These are phyloP conservation scores for Melipona beecheii DNA, from an alignment of 2,888 invertebrate species.

Conservation along the genomic window DNA sequence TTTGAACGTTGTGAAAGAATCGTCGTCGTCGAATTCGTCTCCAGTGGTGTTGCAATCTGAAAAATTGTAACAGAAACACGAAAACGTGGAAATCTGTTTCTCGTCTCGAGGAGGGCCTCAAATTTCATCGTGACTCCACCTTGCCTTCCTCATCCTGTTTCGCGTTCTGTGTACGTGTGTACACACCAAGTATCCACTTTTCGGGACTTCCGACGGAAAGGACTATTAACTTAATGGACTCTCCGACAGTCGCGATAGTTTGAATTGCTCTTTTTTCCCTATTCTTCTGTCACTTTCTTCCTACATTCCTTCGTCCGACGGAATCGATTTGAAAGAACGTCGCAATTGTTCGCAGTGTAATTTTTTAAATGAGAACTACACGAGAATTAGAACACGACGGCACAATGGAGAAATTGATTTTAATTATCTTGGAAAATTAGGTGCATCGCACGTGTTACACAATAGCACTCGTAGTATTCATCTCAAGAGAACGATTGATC, in stretches of 20 bases:
- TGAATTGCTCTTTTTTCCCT: constrained; percentile 33
- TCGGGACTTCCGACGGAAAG: constrained; percentile 77
- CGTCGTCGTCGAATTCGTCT: neutral
- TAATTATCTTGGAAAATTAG: neutral
- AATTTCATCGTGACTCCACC: constrained; percentile 68
- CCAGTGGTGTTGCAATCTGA: neutral
- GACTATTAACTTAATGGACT: constrained; percentile 69
- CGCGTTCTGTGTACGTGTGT: constrained; percentile 49
- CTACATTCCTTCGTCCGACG: constrained; percentile 1
- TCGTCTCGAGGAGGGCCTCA: constrained; percentile 70
- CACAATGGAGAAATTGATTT: too few species aligned
- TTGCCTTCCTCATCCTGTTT: constrained; percentile 59
- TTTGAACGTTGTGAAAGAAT: neutral
- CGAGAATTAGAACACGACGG: too few species aligned
- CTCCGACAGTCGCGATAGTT: constrained; percentile 56
- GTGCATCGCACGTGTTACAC: too few species aligned
- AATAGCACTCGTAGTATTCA: too few species aligned
- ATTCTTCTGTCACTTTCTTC: neutral
- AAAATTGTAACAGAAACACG: neutral
- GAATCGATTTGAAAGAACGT: neutral
- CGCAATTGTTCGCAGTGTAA: neutral
- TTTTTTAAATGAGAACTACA: too few species aligned
- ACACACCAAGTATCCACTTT: constrained; percentile 68
- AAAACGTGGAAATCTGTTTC: constrained; percentile 74
- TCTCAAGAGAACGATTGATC: neutral